phyloP scores from a whole-genome alignment of 1,140 invertebrate genomes.

The Macrostomum lignano region DNA sequence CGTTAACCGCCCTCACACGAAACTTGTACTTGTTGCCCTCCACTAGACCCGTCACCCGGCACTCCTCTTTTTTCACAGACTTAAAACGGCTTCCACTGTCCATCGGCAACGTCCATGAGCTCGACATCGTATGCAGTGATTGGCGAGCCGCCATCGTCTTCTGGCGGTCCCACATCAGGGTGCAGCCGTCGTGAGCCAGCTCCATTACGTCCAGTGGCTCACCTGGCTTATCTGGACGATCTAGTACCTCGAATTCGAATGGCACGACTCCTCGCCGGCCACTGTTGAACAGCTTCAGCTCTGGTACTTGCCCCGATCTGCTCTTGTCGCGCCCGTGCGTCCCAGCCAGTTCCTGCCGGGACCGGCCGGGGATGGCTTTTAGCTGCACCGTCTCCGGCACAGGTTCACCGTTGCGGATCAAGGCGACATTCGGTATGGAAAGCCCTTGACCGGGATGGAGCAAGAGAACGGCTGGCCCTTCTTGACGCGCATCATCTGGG shows the following conservation, averaged over 20 bases:
- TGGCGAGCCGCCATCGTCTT: constrained; percentile 85
- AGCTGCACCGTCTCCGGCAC: constrained; percentile 45
- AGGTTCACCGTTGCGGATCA: constrained; percentile 41
- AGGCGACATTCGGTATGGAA: constrained; percentile 19
- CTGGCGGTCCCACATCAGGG: constrained; percentile 84
- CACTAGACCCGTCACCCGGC: constrained; percentile 40
- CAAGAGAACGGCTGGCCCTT: constrained; percentile 7
- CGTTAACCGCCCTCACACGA: constrained; percentile 68
- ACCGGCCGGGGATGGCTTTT: neutral
- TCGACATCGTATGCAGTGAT: constrained; percentile 71
- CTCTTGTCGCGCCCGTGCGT: constrained; percentile 5
- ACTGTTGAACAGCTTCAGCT: constrained; percentile 11
- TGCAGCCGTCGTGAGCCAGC: constrained; percentile 76
- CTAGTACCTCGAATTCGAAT: constrained; percentile 27
- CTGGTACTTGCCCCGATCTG: constrained; percentile 11
- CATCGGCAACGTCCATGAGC: constrained; percentile 68
- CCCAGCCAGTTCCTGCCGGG: constrained; percentile 8
- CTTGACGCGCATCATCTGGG: constrained; percentile 8
- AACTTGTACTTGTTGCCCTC: constrained; percentile 81
- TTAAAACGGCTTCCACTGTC: constrained; percentile 57
- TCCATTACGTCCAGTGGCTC: constrained; percentile 70
- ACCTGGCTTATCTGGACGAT: constrained; percentile 57
- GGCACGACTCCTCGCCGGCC: constrained; percentile 9
- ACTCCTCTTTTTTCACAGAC: constrained; percentile 16
- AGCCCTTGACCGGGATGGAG: constrained; percentile 11